phyloP scores from a whole-genome alignment of 2,797 vertebrate genomes.

The Muscicapa striata region DNA sequence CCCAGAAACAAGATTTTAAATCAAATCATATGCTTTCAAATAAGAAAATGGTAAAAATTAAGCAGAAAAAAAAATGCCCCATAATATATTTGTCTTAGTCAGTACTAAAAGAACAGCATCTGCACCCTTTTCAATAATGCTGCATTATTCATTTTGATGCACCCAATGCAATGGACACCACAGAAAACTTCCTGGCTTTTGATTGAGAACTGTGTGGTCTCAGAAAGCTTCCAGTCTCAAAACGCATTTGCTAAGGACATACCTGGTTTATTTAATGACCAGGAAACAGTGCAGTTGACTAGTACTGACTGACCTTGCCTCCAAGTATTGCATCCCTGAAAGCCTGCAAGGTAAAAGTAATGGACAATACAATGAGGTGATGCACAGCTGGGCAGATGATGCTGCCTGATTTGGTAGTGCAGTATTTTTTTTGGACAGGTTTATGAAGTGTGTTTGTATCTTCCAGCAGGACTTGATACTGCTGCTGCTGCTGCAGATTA shows the following conservation, averaged over 20 bases:
- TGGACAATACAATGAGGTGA: neutral
- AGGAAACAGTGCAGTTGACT: neutral
- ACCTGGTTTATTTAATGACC: neutral
- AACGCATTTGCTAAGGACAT: neutral
- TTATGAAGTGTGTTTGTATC: neutral
- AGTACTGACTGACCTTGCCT: constrained; percentile 5
- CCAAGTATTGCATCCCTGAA: neutral
- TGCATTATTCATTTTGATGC: neutral
- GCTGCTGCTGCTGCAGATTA: neutral
- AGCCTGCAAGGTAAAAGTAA: neutral
- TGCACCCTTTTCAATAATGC: neutral
- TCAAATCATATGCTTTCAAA: neutral
- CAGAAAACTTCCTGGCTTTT: neutral
- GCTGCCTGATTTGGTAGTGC: neutral
- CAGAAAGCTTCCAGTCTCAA: neutral
- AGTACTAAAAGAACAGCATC: neutral
- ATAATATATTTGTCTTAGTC: neutral
- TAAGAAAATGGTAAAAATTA: neutral
- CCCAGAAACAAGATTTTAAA: neutral
- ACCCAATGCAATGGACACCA: fast-evolving
- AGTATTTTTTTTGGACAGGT: neutral
- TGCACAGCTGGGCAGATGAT: neutral
- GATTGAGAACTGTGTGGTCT: neutral
- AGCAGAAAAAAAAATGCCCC: neutral
- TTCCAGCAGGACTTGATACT: neutral